Evolutionary conservation across 2,888 invertebrate genomes (phyloP).

Genomic region (Plebejus melissa): DNA sequence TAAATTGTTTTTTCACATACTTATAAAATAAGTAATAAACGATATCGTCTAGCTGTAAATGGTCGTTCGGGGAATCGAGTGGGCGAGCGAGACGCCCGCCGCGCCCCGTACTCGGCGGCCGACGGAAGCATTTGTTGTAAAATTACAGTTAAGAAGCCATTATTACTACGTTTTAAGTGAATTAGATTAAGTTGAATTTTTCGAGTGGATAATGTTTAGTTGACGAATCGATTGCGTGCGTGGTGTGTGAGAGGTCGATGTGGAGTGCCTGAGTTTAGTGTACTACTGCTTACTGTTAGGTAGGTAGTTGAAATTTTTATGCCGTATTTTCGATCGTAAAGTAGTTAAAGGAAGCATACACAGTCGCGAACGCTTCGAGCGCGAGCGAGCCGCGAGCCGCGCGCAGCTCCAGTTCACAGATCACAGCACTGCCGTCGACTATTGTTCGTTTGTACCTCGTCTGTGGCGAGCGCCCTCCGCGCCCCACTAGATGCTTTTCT

Average conservation of each 20-base stretch:
- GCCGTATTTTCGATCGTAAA: conserved; percentile 75
- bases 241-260: conserved; percentile 74
- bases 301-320: conserved; percentile 78
- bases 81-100: conserved; percentile 51
- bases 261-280: conserved; percentile 76
- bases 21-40: conserved; percentile 71
- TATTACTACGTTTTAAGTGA: conserved; percentile 76
- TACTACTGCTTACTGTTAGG: conserved; percentile 79
- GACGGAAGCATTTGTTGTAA: conserved; percentile 78
- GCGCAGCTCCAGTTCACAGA: conserved; percentile 27
- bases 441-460: conserved; percentile 34
- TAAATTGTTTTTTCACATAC: conserved; percentile 71
- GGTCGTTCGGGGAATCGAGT: conserved; percentile 43
- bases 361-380: conserved; percentile 62
- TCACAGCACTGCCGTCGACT: conserved; percentile 47
- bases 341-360: conserved; percentile 72
- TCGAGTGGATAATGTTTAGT: conserved; percentile 76
- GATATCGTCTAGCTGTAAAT: conserved; percentile 67
- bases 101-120: conserved; percentile 68
- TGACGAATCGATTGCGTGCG: conserved; percentile 72
- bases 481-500: conserved; percentile 65
- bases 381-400: conserved; percentile 30
- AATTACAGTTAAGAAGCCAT: conserved; percentile 76
- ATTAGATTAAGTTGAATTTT: conserved; percentile 76
- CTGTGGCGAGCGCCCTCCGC: conserved; percentile 32